Conservation (phyloP, 2,888 invertebrate species). For the Monochamus alternatus region DNA sequence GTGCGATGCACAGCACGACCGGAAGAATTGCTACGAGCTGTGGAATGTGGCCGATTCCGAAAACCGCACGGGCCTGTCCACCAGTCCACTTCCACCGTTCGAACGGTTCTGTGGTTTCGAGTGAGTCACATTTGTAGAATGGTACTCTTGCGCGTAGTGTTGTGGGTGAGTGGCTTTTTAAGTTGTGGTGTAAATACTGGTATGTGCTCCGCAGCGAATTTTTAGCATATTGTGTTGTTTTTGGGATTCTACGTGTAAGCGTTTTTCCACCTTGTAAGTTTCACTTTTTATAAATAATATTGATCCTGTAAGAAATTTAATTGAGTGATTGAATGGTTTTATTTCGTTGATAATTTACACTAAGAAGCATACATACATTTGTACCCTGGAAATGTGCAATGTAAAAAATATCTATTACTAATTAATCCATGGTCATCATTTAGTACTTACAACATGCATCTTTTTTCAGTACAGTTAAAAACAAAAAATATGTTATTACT, state of each 20-base stretch:
- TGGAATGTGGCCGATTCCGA: constrained; percentile 58
- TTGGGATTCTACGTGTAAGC: not conserved
- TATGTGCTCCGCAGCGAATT: not conserved
- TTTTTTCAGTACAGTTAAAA: too few species aligned
- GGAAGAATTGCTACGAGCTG: constrained; percentile 59
- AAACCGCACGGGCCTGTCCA: constrained; percentile 49
- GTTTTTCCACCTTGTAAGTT: not conserved
- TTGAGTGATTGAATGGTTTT: too few species aligned
- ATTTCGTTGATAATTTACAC: too few species aligned
- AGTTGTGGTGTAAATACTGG: not conserved
- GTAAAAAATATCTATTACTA: too few species aligned
- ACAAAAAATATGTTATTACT: too few species aligned
- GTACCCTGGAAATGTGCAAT: too few species aligned
- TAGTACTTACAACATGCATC: too few species aligned
- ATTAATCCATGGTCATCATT: too few species aligned
- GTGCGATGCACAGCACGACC: constrained; percentile 57
- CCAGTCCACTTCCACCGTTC: constrained; percentile 17
- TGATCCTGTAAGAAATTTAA: too few species aligned
- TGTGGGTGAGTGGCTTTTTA: not conserved
- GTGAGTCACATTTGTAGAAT: constrained; percentile 39
- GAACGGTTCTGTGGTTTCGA: constrained; percentile 13
- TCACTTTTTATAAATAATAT: too few species aligned
- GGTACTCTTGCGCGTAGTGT: constrained; percentile 2
- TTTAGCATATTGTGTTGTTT: not conserved
- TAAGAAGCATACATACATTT: too few species aligned